Percentiles rank a stretch among this genome's conserved stretches.
These are phyloP conservation scores for Drosophila teissieri DNA, from an alignment of 1,140 invertebrate species.

Conservation along the genomic window DNA sequence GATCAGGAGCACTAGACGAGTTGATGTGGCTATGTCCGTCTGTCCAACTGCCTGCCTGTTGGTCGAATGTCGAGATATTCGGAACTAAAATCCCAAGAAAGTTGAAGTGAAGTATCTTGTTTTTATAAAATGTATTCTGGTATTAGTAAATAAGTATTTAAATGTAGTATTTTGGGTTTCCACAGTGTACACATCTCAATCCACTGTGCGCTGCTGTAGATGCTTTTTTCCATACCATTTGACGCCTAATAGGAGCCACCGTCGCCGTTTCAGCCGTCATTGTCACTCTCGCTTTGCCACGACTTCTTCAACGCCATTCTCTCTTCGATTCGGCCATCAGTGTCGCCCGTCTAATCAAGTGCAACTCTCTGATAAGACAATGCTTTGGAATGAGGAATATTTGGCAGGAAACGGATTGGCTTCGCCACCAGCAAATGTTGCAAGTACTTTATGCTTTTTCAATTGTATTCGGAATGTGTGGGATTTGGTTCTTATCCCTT, in stretches of 20 bases:
- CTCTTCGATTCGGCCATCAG: slow-evolving; percentile 49
- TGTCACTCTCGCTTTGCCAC: slow-evolving; percentile 7
- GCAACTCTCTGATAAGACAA: slow-evolving; percentile 70
- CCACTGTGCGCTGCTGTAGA: slow-evolving; percentile 34
- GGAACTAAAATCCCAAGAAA: too few species aligned
- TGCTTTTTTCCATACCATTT: slow-evolving; percentile 70
- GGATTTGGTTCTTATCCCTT: slow-evolving; percentile 43
- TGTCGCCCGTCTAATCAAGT: slow-evolving; percentile 62
- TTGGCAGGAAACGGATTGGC: slow-evolving; percentile 1
- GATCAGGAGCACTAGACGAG: too few species aligned
- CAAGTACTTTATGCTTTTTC: slow-evolving; percentile 56
- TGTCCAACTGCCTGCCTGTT: too few species aligned
- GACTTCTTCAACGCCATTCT: slow-evolving; percentile 47
- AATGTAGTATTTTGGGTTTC: too few species aligned
- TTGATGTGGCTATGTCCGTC: too few species aligned
- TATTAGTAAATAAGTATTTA: too few species aligned
- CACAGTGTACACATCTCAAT: background rate
- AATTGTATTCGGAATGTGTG: slow-evolving; percentile 15
- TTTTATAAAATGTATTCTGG: too few species aligned
- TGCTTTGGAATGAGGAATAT: slow-evolving; percentile 28
- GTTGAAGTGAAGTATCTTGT: too few species aligned
- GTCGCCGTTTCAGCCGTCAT: slow-evolving; percentile 19
- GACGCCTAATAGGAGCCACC: slow-evolving; percentile 49
- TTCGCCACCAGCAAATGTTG: slow-evolving; percentile 35
- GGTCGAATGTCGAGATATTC: too few species aligned